phyloP scores from a whole-genome alignment of 2,888 invertebrate genomes.

The Stenchaetothrips biformis region DNA sequence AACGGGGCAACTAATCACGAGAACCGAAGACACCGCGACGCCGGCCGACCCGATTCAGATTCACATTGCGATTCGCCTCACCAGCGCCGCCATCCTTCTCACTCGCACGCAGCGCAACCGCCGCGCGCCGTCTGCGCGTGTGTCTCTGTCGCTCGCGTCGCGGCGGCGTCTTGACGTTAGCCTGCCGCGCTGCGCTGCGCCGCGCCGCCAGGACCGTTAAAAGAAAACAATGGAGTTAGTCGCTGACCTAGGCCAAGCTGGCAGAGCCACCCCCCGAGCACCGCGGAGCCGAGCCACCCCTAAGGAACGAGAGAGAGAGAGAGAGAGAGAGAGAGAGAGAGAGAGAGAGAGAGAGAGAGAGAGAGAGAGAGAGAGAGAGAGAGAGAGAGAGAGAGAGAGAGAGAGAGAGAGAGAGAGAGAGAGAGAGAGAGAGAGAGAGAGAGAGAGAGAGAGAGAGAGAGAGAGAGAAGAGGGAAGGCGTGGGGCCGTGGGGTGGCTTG shows the following conservation, averaged over 20 bases:
- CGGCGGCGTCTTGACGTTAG: background rate
- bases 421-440: background rate
- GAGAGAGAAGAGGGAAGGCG: background rate
- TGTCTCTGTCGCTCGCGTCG: too few relatives aligned
- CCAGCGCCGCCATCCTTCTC: too few relatives aligned
- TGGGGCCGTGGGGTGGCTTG: background rate
- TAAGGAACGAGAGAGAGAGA: background rate
- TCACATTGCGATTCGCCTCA: too few relatives aligned
- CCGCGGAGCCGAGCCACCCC: background rate
- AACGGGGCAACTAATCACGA: too few relatives aligned
- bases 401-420: background rate
- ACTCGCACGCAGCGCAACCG: too few relatives aligned
- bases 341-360: background rate
- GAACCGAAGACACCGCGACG: too few relatives aligned
- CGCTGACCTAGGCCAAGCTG: conserved; percentile 2
- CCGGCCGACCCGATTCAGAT: too few relatives aligned
- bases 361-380: background rate
- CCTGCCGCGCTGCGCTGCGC: background rate
- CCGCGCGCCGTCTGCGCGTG: too few relatives aligned
- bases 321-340: background rate
- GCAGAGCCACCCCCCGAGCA: background rate
- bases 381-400: background rate
- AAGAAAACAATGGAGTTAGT: conserved; percentile 23
- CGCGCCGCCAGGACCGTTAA: background rate
- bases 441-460: background rate